A percentile compares a stretch with the other conserved stretches of the same genome.
Evolutionary conservation across 2,113 vertebrate species (phyloP).

Genomic region (Hiodon tergisus): DNA sequence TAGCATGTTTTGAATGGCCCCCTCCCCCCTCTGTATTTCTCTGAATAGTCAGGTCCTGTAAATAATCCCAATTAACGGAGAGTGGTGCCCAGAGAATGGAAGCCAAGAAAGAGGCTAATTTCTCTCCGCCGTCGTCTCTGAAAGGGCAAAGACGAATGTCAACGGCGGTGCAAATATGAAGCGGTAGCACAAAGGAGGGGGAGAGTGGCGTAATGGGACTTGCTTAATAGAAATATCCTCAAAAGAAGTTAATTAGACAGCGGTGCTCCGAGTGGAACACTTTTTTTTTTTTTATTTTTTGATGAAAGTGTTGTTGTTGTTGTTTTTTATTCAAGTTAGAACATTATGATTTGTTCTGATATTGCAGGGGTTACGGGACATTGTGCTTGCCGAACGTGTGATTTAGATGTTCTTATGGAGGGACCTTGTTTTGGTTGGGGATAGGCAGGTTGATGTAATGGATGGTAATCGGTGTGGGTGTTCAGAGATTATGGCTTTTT

Average conservation of each 20-base stretch:
- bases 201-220: conserved; percentile 1
- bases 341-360: neutral
- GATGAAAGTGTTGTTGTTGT: neutral
- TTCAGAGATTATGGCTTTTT: conserved; percentile 23
- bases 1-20: conserved; percentile 15
- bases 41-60: conserved; percentile 11
- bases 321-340: neutral
- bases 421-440: conserved; percentile 11
- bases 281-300: neutral
- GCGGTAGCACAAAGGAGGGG: neutral
- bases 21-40: neutral
- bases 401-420: neutral
- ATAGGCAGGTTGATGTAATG: conserved; percentile 32
- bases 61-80: conserved; percentile 31
- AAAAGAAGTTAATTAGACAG: conserved; percentile 16
- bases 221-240: conserved; percentile 22
- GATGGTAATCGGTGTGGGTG: conserved; percentile 34
- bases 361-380: neutral
- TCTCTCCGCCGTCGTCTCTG: neutral
- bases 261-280: neutral
- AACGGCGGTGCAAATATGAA: neutral
- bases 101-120: conserved; percentile 14
- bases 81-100: neutral
- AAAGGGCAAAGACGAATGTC: conserved; percentile 4
- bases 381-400: neutral